Evolutionary conservation across 35 echinoderm and acorn worm genomes (phyloP).

Genomic region (Lytechinus variegatus): DNA sequence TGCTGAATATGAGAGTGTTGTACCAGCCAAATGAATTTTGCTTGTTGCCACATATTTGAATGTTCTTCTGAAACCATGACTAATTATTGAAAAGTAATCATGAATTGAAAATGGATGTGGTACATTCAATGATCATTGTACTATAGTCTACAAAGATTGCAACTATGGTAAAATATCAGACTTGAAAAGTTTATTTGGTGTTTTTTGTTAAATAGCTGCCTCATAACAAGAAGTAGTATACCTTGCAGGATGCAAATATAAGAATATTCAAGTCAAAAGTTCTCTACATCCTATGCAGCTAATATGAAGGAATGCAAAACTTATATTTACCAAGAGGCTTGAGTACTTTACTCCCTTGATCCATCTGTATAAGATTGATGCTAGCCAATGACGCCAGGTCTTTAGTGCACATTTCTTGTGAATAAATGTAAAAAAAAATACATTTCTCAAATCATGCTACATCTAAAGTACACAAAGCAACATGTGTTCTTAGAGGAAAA

Average conservation of each 20-base stretch:
- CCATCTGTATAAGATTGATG: constrained; percentile 68
- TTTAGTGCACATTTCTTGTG: constrained; percentile 74
- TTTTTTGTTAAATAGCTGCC: neutral
- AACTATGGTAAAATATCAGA: neutral
- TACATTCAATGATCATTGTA: neutral
- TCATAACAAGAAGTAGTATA: neutral
- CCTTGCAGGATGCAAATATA: neutral
- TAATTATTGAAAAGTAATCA: neutral
- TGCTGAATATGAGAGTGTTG: no score
- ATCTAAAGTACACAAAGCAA: neutral
- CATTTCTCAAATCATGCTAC: neutral
- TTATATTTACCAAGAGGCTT: constrained; percentile 53
- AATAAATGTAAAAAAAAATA: neutral
- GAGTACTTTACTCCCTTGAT: constrained; percentile 57
- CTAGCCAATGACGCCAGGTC: constrained; percentile 64
- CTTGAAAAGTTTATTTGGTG: neutral
- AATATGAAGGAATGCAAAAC: neutral
- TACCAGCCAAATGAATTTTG: neutral
- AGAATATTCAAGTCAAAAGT: neutral
- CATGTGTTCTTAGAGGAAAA: no score
- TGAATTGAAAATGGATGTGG: neutral
- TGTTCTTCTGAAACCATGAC: neutral
- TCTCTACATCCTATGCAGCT: neutral
- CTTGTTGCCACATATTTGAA: neutral
- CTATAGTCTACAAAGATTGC: neutral